These are phyloP conservation scores for Pentamera pediparva DNA, from an alignment of 53 echinoderm and acorn worm genomes.

Conservation along the genomic window DNA sequence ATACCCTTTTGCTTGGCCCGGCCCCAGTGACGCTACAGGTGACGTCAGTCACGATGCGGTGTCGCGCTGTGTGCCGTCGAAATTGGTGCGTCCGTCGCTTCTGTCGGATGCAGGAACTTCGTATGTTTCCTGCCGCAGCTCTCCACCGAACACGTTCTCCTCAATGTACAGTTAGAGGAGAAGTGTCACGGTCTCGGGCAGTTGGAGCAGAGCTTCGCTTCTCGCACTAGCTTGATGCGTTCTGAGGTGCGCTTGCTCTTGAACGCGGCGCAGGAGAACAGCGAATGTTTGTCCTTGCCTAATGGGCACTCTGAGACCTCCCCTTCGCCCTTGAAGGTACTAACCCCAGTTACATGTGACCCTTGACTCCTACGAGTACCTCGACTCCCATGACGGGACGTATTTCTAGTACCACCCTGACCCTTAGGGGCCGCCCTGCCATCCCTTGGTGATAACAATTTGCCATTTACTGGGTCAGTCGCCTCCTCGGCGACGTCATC, in stretches of 20 bases:
- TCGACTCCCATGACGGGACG: no score
- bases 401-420: no score
- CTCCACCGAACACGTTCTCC: slow-evolving; percentile 31
- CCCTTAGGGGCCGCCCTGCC: no score
- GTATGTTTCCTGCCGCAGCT: slow-evolving; percentile 54
- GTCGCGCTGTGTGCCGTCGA: background rate
- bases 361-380: no score
- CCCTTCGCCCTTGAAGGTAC: no score
- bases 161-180: slow-evolving; percentile 22
- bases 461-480: slow-evolving; percentile 40
- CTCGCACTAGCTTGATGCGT: slow-evolving; percentile 20
- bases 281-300: no score
- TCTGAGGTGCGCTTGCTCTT: slow-evolving; percentile 27
- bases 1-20: slow-evolving; percentile 38
- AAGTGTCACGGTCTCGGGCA: slow-evolving; percentile 34
- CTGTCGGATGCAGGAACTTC: slow-evolving; percentile 38
- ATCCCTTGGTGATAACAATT: background rate
- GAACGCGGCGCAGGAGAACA: slow-evolving; percentile 34
- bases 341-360: no score
- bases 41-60: background rate
- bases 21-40: slow-evolving; percentile 49
- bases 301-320: no score
- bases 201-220: slow-evolving; percentile 33
- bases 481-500: slow-evolving; percentile 41
- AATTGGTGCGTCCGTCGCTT: background rate